Evolutionary conservation across 2,888 invertebrate genomes (phyloP).

Genomic region (Pogonocherus hispidulus): DNA sequence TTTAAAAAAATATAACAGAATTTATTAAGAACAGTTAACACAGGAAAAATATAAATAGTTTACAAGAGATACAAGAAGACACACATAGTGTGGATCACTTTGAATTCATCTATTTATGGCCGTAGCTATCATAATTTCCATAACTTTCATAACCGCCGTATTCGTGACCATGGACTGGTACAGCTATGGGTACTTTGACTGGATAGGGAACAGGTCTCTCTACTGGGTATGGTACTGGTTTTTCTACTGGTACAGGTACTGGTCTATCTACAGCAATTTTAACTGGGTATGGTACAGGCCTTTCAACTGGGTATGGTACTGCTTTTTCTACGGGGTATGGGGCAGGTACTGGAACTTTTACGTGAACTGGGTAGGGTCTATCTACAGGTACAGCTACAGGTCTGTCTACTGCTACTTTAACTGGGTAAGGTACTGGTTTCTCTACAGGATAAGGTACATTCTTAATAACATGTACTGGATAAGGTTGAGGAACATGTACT

Average conservation of each 20-base stretch:
- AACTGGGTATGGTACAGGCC: constrained; percentile 71
- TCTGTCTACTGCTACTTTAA: constrained; percentile 73
- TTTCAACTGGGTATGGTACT: constrained; percentile 77
- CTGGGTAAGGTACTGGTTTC: constrained; percentile 77
- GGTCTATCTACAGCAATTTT: constrained; percentile 72
- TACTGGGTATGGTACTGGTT: constrained; percentile 78
- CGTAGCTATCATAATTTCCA: constrained; percentile 54
- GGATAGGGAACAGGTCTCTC: constrained; percentile 75
- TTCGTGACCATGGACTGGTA: constrained; percentile 54
- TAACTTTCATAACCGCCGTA: constrained; percentile 54
- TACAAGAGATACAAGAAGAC: constrained; percentile 51
- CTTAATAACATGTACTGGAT: constrained; percentile 78
- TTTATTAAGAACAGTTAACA: constrained; percentile 54
- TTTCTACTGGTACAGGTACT: constrained; percentile 74
- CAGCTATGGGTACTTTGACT: constrained; percentile 74
- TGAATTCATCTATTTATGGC: constrained; percentile 48
- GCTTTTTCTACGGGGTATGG: constrained; percentile 80
- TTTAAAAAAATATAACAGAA: constrained; percentile 58
- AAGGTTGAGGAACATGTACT: constrained; percentile 78
- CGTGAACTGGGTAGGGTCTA: constrained; percentile 75
- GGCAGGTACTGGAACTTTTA: constrained; percentile 77
- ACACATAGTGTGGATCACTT: constrained; percentile 61
- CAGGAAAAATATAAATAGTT: constrained; percentile 57
- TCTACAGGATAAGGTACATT: constrained; percentile 80
- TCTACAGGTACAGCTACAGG: constrained; percentile 75